Evolutionary conservation across 1,140 invertebrate genomes (phyloP).

Genomic region (Oppia nitens): DNA sequence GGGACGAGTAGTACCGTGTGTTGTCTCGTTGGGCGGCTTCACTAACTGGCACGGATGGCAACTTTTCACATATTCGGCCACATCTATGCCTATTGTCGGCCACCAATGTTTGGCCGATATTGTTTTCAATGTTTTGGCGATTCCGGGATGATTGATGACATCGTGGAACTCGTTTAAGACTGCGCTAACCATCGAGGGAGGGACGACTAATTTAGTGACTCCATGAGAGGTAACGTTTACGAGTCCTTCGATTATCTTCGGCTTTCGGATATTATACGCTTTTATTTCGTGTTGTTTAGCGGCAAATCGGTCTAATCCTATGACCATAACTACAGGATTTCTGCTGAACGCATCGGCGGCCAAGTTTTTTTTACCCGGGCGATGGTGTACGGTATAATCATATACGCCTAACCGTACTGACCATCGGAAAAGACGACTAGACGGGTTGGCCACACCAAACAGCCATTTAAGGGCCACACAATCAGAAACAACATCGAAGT

Average conservation of each 20-base stretch:
- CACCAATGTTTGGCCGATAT: neutral
- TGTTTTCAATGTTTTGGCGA: neutral
- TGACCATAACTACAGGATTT: neutral
- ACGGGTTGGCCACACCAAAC: neutral
- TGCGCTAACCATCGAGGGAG: neutral
- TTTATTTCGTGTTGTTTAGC: too few species aligned
- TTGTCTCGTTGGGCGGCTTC: neutral
- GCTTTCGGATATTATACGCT: too few species aligned
- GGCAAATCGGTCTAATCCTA: neutral
- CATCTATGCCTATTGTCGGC: neutral
- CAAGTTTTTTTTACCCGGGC: neutral
- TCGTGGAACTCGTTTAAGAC: too few species aligned
- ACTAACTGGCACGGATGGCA: neutral
- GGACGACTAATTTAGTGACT: neutral
- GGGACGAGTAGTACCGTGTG: neutral
- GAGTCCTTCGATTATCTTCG: too few species aligned
- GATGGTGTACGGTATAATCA: neutral
- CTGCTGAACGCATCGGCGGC: neutral
- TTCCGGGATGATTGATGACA: neutral
- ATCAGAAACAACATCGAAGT: conserved; percentile 22
- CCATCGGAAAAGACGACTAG: neutral
- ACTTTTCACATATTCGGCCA: neutral
- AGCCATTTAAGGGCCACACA: conserved; percentile 12
- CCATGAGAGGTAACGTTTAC: too few species aligned
- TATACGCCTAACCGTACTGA: neutral